Evolutionary conservation across 1,140 invertebrate species (phyloP).

Genomic region (Oreohelix idahoensis): DNA sequence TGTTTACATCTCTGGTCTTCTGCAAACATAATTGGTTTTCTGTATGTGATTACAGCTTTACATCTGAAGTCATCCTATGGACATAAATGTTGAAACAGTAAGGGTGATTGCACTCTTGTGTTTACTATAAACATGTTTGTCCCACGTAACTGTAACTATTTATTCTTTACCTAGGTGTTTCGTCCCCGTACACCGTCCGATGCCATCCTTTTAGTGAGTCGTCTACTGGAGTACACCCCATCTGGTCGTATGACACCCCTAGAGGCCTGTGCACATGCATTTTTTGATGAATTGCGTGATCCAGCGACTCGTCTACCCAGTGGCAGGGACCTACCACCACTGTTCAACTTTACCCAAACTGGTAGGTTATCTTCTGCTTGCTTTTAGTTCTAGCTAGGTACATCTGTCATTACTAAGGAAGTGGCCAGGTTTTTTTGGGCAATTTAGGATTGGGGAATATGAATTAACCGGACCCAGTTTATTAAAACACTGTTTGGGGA

Average conservation of each 20-base stretch:
- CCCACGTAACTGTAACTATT: too few species aligned
- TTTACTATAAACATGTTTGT: too few species aligned
- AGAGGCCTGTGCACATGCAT: slow-evolving; percentile 96
- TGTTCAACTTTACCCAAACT: slow-evolving; percentile 98
- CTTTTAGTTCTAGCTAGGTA: neutral
- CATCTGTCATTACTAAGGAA: neutral
- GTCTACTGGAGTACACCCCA: slow-evolving; percentile 97
- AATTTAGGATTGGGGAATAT: neutral
- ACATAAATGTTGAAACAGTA: too few species aligned
- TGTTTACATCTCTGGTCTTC: too few species aligned
- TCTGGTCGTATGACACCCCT: slow-evolving; percentile 93
- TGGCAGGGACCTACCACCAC: slow-evolving; percentile 91
- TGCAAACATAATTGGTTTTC: too few species aligned
- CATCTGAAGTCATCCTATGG: too few species aligned
- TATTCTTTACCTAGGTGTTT: slow-evolving; percentile 84
- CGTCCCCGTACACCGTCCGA: slow-evolving; percentile 95
- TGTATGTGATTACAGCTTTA: too few species aligned
- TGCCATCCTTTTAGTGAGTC: slow-evolving; percentile 96
- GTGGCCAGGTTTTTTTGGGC: too few species aligned
- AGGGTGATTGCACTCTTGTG: too few species aligned
- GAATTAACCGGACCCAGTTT: neutral
- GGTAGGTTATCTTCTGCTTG: slow-evolving; percentile 74
- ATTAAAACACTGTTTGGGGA: too few species aligned
- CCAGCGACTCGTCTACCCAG: slow-evolving; percentile 92
- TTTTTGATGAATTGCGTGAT: slow-evolving; percentile 97